Conservation (phyloP, 2,797 vertebrate species). For the Anguilla megastoma region DNA sequence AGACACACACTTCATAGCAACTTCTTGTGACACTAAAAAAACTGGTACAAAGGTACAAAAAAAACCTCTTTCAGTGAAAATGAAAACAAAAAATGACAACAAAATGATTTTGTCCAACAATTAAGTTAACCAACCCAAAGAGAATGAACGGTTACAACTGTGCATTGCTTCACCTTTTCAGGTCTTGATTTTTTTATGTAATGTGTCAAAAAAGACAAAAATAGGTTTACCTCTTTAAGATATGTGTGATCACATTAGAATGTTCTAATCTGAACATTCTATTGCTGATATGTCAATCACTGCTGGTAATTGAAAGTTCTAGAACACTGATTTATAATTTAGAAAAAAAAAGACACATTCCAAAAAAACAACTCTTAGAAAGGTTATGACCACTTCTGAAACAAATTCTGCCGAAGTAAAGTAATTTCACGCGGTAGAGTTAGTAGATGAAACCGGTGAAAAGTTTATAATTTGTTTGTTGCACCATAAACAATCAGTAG, state of each 20-base stretch:
- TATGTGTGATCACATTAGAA: background rate
- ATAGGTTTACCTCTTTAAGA: background rate
- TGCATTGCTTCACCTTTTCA: background rate
- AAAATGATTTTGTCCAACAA: background rate
- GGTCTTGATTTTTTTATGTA: background rate
- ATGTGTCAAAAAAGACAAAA: background rate
- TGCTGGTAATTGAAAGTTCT: background rate
- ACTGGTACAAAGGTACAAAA: no score
- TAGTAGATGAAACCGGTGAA: no score
- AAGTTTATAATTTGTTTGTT: no score
- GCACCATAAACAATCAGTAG: background rate
- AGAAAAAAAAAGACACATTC: no score
- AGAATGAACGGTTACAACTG: background rate
- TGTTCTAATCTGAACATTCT: background rate
- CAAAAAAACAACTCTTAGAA: background rate
- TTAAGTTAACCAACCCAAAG: background rate
- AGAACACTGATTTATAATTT: background rate
- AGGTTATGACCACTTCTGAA: background rate
- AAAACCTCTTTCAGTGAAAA: background rate
- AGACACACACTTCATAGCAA: background rate
- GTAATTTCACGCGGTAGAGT: no score
- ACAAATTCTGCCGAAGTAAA: no score
- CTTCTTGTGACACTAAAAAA: no score
- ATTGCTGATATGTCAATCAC: background rate
- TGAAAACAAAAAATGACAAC: constrained; percentile 2